Evolutionary conservation across 2,797 vertebrate species (phyloP).

Genomic region (Euphonia xanthogaster): DNA sequence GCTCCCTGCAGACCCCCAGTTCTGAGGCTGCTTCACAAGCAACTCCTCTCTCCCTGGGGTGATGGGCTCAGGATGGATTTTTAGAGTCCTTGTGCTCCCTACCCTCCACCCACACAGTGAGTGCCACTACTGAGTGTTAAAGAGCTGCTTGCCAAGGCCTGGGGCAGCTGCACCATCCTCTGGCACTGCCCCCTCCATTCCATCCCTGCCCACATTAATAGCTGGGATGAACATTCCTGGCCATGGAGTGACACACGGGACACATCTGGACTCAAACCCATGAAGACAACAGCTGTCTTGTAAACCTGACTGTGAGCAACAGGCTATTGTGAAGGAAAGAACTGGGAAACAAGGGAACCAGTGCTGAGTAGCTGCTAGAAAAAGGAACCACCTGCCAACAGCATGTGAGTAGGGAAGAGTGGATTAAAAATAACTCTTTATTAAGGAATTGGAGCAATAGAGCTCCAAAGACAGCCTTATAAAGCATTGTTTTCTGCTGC

Average conservation of each 20-base stretch:
- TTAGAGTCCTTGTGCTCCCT: not conserved
- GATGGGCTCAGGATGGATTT: not conserved
- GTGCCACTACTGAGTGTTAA: accelerated
- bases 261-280: not conserved
- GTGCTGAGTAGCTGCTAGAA: not conserved
- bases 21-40: not conserved
- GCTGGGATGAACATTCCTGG: not conserved
- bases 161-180: not conserved
- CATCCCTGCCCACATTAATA: accelerated
- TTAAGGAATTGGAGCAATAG: not conserved
- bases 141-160: not conserved
- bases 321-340: not conserved
- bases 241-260: not conserved
- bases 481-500: not conserved
- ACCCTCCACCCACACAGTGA: not conserved
- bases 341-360: not conserved
- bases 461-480: not conserved
- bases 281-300: not conserved
- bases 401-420: not conserved
- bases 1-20: not conserved
- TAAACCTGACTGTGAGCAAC: not conserved
- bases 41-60: not conserved
- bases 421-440: not conserved
- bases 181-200: not conserved
- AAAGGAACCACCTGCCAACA: not conserved